Conservation (phyloP, 92 coral and sea anemone genomes). For the Parazoanthus darwini region DNA sequence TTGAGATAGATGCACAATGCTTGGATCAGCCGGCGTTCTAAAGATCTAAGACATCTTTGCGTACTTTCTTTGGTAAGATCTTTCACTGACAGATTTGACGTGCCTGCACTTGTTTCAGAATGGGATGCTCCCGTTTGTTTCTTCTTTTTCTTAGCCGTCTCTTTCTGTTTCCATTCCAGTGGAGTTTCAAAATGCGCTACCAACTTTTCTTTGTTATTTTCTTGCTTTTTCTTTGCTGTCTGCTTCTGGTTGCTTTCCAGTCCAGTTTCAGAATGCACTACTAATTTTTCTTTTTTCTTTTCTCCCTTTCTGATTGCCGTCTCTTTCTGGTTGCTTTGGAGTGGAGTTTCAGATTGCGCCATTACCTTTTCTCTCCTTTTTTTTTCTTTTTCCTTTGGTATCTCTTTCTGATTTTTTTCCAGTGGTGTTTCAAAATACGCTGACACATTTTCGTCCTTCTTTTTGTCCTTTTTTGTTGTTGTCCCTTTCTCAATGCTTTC, state of each 20-base stretch:
- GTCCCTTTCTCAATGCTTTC: not conserved
- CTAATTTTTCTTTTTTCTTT: not conserved
- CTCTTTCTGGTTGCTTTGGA: not conserved
- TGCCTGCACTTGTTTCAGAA: not conserved
- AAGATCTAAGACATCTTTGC: not conserved
- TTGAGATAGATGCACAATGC: not conserved
- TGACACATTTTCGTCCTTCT: not conserved
- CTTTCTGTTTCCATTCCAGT: not conserved
- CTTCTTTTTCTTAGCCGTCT: not conserved
- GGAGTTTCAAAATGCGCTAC: not conserved
- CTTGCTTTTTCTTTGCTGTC: not conserved
- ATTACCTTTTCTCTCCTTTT: too few species aligned
- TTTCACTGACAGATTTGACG: not conserved
- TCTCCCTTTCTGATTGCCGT: too few species aligned
- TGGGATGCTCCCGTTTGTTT: not conserved
- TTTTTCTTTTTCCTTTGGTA: not conserved
- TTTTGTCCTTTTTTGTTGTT: too few species aligned
- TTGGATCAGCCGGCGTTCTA: not conserved
- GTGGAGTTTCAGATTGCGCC: not conserved
- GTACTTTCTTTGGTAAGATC: not conserved
- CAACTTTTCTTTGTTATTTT: not conserved
- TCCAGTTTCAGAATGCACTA: not conserved
- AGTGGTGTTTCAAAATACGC: not conserved
- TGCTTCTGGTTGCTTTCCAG: not conserved
- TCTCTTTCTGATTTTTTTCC: not conserved